phyloP scores from a whole-genome alignment of 2,797 vertebrate species.

The Leucoraja ocellata region DNA sequence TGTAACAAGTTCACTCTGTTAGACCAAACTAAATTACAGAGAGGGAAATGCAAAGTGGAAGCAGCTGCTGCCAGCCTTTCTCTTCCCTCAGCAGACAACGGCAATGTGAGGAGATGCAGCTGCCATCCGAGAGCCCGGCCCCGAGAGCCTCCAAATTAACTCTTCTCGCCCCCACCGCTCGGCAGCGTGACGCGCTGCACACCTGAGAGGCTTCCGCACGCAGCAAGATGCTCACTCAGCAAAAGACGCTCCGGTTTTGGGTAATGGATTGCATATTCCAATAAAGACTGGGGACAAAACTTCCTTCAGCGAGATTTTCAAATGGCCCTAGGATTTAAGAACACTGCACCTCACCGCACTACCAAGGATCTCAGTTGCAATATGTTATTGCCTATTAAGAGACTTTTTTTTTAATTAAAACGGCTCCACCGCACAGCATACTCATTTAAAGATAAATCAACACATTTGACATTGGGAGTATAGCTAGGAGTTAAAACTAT shows the following conservation, averaged over 20 bases:
- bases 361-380: not conserved
- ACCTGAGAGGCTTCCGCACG: not conserved
- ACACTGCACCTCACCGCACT: not conserved
- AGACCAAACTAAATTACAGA: constrained; percentile 45
- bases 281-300: not conserved
- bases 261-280: not conserved
- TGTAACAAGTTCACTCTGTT: constrained; percentile 48
- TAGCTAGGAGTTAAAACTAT: not conserved
- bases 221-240: not conserved
- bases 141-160: constrained; percentile 44
- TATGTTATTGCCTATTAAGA: not conserved
- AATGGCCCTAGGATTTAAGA: not conserved
- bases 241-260: not conserved
- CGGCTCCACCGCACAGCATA: not conserved
- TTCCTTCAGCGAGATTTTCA: not conserved
- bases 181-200: constrained; percentile 37
- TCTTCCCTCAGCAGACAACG: constrained; percentile 41
- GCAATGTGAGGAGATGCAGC: constrained; percentile 47
- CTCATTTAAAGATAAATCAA: not conserved
- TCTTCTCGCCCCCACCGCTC: constrained; percentile 44
- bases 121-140: constrained; percentile 46
- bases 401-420: not conserved
- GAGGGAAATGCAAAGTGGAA: constrained; percentile 41
- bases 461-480: not conserved
- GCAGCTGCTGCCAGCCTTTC: constrained; percentile 49